Percentiles rank a stretch among this genome's conserved stretches.
Conservation (phyloP, 2,888 invertebrate genomes). For the Hirtodrosophila confusa region DNA sequence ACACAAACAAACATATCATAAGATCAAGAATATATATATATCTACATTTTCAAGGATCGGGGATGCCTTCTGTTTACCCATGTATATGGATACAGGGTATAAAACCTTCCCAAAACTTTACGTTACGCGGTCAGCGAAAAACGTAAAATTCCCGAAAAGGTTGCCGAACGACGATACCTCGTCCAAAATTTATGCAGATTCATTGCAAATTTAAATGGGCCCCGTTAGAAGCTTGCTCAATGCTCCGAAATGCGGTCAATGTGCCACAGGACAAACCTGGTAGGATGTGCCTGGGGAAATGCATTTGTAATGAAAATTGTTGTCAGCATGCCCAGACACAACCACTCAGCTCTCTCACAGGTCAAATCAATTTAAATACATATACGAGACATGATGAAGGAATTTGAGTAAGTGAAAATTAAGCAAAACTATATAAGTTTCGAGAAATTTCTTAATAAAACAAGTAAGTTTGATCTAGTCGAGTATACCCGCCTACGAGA, state of each 20-base stretch:
- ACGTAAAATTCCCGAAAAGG: constrained; percentile 15
- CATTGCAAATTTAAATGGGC: constrained; percentile 69
- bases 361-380: constrained; percentile 11
- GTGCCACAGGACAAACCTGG: constrained; percentile 43
- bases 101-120: constrained; percentile 21
- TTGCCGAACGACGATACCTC: constrained; percentile 14
- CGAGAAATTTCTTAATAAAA: no score
- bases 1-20: no score
- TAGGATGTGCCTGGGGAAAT: constrained; percentile 55
- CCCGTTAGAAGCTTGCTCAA: constrained; percentile 22
- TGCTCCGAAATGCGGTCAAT: constrained; percentile 71
- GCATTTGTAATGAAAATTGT: constrained; percentile 69
- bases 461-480: no score
- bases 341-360: not conserved
- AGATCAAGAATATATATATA: no score
- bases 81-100: constrained; percentile 15
- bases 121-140: constrained; percentile 24
- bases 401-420: constrained; percentile 4
- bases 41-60: no score
- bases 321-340: constrained; percentile 28
- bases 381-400: not conserved
- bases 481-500: no score
- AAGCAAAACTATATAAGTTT: constrained; percentile 24
- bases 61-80: no score
- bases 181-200: constrained; percentile 69